These are phyloP conservation scores for Tridacna gigas DNA, from an alignment of 2,888 invertebrate genomes.

Conservation along the genomic window DNA sequence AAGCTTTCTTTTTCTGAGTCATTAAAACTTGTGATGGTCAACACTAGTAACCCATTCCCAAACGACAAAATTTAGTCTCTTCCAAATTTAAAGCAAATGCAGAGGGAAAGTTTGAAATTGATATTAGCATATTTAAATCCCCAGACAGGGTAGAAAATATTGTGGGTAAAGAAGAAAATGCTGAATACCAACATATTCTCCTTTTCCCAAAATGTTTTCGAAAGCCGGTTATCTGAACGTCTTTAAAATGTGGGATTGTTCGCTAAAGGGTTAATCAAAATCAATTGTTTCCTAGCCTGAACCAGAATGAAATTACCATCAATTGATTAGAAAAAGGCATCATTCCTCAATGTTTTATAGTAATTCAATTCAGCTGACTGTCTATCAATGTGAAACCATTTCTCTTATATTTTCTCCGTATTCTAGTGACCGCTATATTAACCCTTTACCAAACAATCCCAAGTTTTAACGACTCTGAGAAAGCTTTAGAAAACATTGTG, in stretches of 20 bases:
- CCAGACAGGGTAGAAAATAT: neutral
- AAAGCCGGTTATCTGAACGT: neutral
- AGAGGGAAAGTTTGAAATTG: too few relatives aligned
- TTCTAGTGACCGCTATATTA: too few relatives aligned
- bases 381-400: neutral
- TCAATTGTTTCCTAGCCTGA: neutral
- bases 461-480: too few relatives aligned
- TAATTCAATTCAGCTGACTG: neutral
- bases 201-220: neutral
- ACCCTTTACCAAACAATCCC: too few relatives aligned
- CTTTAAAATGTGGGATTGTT: neutral
- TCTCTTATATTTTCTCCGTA: too few relatives aligned
- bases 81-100: too few relatives aligned
- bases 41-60: too few relatives aligned
- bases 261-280: neutral
- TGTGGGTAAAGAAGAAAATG: neutral
- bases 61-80: too few relatives aligned
- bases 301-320: neutral
- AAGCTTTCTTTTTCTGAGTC: too few relatives aligned
- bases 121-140: too few relatives aligned
- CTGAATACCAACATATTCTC: neutral
- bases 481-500: too few relatives aligned
- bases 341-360: neutral
- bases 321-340: neutral
- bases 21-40: too few relatives aligned